A percentile compares a stretch with the other conserved stretches of the same genome.
phyloP scores from a whole-genome alignment of 2,113 vertebrate species.

The Passer montanus region DNA sequence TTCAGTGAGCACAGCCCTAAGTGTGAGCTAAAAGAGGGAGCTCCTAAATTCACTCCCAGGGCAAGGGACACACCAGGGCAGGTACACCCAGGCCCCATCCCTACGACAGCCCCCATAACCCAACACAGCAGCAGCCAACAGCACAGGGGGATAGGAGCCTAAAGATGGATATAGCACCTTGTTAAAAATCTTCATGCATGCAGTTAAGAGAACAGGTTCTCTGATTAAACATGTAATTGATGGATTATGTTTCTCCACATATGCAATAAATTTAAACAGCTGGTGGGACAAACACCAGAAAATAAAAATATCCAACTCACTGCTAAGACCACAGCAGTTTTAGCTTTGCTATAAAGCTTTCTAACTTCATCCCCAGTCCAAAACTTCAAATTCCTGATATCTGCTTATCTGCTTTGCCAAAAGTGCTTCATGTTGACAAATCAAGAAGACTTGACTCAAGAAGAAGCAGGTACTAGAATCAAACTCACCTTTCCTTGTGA shows the following conservation, averaged over 20 bases:
- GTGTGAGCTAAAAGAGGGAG: neutral
- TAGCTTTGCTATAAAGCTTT: neutral
- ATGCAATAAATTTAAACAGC: neutral
- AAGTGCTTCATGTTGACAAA: neutral
- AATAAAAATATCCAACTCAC: neutral
- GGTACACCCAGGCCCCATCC: neutral
- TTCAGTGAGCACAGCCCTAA: neutral
- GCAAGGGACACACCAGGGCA: fast-evolving
- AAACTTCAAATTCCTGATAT: neutral
- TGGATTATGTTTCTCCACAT: neutral
- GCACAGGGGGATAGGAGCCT: neutral
- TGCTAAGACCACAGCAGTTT: neutral
- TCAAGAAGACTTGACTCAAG: neutral
- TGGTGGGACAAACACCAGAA: neutral
- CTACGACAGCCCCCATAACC: fast-evolving
- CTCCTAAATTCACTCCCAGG: neutral
- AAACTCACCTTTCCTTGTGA: neutral
- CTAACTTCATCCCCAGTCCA: neutral
- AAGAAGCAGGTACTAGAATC: neutral
- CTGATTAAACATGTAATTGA: neutral
- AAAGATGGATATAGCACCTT: neutral
- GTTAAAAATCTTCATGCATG: neutral
- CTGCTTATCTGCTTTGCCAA: neutral
- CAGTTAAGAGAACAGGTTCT: neutral
- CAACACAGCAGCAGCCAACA: fast-evolving